These are phyloP conservation scores for Turdus rufiventris DNA, from an alignment of 2,113 vertebrate genomes.

Conservation along the genomic window DNA sequence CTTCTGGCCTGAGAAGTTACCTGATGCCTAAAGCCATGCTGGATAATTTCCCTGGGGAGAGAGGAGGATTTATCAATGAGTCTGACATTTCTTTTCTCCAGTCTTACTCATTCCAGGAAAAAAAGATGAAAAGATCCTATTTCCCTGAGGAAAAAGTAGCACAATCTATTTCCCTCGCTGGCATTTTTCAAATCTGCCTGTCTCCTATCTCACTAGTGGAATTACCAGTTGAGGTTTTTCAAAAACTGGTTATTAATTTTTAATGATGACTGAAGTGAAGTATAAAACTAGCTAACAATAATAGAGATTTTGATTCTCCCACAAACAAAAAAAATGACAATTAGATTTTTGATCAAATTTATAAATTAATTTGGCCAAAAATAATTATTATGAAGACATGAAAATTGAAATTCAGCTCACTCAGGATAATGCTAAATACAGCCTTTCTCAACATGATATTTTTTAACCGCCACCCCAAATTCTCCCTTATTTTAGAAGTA, in stretches of 20 bases:
- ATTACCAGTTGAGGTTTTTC: not conserved
- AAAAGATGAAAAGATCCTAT: not conserved
- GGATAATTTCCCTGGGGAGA: not conserved
- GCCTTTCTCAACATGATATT: not conserved
- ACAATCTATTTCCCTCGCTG: not conserved
- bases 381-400: not conserved
- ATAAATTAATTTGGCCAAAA: not conserved
- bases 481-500: not conserved
- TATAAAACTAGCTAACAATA: not conserved
- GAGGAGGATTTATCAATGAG: not conserved
- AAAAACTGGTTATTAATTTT: not conserved
- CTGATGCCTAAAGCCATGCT: not conserved
- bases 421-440: not conserved
- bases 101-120: not conserved
- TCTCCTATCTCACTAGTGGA: not conserved
- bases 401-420: not conserved
- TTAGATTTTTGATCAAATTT: not conserved
- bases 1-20: not conserved
- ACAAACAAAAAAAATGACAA: not conserved
- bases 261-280: not conserved
- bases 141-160: constrained; percentile 22
- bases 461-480: not conserved
- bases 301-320: not conserved
- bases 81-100: constrained; percentile 8
- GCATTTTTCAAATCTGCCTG: not conserved